Conservation (phyloP, 2,888 invertebrate genomes). For the Lycocerus yunnanus region DNA sequence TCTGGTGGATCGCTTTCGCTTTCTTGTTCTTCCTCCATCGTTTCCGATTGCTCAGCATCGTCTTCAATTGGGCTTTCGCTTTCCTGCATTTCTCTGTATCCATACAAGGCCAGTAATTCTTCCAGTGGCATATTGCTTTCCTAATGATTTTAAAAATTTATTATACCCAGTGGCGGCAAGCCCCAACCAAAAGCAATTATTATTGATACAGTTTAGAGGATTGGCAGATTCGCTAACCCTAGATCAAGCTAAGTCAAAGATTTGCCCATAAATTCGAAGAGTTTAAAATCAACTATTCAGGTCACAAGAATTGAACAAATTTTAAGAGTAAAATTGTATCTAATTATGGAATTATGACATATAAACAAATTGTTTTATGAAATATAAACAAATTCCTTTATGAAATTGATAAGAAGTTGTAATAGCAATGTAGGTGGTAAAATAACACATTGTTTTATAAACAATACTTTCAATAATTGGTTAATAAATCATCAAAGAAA, state of each 20-base stretch:
- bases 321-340: neutral
- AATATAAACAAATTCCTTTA: neutral
- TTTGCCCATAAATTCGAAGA: neutral
- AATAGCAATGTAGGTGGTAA: neutral
- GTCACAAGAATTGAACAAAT: neutral
- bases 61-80: conserved; percentile 53
- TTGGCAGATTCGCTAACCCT: neutral
- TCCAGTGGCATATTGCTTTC: conserved; percentile 97
- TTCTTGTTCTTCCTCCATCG: conserved; percentile 56
- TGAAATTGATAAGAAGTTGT: neutral
- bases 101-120: conserved; percentile 88
- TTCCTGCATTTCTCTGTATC: conserved; percentile 59
- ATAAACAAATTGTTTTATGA: too few relatives aligned
- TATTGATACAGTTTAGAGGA: neutral
- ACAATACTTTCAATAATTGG: neutral
- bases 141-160: conserved; percentile 46
- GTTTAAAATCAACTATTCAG: neutral
- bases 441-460: neutral
- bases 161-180: neutral
- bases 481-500: neutral
- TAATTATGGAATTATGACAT: neutral
- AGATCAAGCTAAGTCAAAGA: too few relatives aligned
- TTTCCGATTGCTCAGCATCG: conserved; percentile 54
- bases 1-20: conserved; percentile 46
- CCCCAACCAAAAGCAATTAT: neutral